Percentiles rank a stretch among this genome's conserved stretches.
Conservation (phyloP, 2,113 vertebrate genomes). For the Archocentrus centrarchus region DNA sequence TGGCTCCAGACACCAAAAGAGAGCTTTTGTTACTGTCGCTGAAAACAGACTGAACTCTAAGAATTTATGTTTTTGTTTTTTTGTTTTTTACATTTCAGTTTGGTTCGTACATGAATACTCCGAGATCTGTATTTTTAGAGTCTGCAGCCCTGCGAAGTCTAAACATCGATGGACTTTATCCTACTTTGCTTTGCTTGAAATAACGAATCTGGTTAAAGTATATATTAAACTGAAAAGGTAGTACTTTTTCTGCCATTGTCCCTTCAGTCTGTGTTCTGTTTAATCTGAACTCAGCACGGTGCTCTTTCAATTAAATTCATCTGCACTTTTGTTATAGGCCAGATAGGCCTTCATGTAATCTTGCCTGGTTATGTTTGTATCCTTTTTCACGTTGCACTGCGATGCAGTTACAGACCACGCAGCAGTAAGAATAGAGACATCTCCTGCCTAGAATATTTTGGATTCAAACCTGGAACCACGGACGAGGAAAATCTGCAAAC, state of each 20-base stretch:
- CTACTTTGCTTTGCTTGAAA: neutral
- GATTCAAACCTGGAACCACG: slow-evolving; percentile 46
- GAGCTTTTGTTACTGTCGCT: neutral
- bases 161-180: slow-evolving; percentile 4
- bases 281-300: neutral
- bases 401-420: neutral
- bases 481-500: slow-evolving; percentile 67
- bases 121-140: neutral
- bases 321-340: neutral
- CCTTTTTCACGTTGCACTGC: neutral
- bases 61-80: neutral
- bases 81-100: neutral
- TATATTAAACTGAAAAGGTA: neutral
- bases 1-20: neutral
- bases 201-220: neutral
- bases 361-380: neutral
- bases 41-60: neutral
- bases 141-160: slow-evolving; percentile 14
- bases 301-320: slow-evolving; percentile 18
- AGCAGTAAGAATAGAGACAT: neutral
- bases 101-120: neutral
- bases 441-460: neutral
- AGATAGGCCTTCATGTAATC: slow-evolving; percentile 2
- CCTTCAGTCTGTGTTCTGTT: neutral
- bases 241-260: neutral